Base-by-base conservation (phyloP, 2,888 invertebrate genomes). In the Epirrhoe alternata region DNA sequence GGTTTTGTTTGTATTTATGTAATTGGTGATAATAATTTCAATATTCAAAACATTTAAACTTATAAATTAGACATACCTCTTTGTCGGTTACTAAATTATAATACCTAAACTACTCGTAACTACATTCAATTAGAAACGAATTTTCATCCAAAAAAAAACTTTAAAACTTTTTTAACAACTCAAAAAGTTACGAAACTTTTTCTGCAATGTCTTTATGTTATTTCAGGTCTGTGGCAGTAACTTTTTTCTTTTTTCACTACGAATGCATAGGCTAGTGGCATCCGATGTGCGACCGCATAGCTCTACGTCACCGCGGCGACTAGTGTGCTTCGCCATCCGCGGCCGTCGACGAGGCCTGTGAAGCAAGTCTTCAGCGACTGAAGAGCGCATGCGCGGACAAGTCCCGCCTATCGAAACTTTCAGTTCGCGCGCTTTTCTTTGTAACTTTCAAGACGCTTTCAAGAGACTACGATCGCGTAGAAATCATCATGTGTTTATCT, bases 391-490 rank as follows among this genome's bases (percentile, higher is more conserved):
- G 92, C 90, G 88, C 78, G 61, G 14, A 24, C 45, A 79, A 69
- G 67, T 86, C 72, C 91, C 92, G 79, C 92, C 92, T 77, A 69
- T 70, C 45, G 81, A 90, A 92, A 89, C 85, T 91, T 89, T 85
- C 79, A 76, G 16, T 59, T 66, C 58, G 62, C 68, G 62, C 66
- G 64, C 71, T 68, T 73, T 66, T 61, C 65, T 65, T 64, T 69
- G 52, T 33, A 72, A 84, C 78, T 82, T 83, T 82, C 78, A 24
- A 24, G 24, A 24, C n/a, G n/a, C n/a, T n/a, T n/a, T n/a, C n/a
- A n/a, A n/a, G n/a, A n/a, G n/a, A n/a, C n/a, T n/a, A n/a, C n/a
- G 24, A 24, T 24, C 24, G 24, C 24, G 24, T 2, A 3, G 24
- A 1, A 24, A 24, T 24, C 24, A 24, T 24, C 24, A 24, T 24